Conservation (phyloP, 2,113 vertebrate species). For the Leptosomus discolor region DNA sequence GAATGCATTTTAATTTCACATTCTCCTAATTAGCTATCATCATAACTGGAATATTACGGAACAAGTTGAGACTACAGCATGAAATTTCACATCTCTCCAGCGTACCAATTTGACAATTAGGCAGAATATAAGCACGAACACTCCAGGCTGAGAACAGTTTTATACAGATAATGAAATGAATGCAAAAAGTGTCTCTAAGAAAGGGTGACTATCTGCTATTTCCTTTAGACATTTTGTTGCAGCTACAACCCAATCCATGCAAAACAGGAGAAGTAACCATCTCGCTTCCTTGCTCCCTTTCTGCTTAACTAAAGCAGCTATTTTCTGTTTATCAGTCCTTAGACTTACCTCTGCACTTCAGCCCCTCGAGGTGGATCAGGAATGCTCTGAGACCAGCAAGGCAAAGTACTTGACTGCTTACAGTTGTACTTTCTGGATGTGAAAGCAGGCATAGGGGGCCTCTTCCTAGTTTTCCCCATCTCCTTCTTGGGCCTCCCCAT, state of each 20-base stretch:
- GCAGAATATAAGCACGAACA: not conserved
- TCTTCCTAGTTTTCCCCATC: not conserved
- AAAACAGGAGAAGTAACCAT: not conserved
- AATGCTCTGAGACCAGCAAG: fast-evolving
- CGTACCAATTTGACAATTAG: not conserved
- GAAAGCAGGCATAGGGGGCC: fast-evolving
- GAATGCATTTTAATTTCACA: not conserved
- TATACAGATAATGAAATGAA: not conserved
- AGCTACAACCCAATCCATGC: not conserved
- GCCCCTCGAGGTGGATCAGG: not conserved
- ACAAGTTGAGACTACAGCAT: not conserved
- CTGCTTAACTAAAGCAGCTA: not conserved
- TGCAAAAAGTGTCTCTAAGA: fast-evolving
- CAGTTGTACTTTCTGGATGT: not conserved
- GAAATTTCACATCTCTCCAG: not conserved
- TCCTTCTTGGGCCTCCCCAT: fast-evolving
- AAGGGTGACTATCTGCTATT: not conserved
- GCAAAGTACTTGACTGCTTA: not conserved
- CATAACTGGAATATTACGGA: not conserved
- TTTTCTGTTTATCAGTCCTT: not conserved
- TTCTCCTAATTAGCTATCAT: not conserved
- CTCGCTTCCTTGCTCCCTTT: not conserved
- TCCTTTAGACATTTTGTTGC: not conserved
- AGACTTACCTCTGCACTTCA: not conserved
- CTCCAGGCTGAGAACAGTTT: not conserved